phyloP scores from a whole-genome alignment of 2,113 vertebrate genomes.

The Oriolus oriolus region DNA sequence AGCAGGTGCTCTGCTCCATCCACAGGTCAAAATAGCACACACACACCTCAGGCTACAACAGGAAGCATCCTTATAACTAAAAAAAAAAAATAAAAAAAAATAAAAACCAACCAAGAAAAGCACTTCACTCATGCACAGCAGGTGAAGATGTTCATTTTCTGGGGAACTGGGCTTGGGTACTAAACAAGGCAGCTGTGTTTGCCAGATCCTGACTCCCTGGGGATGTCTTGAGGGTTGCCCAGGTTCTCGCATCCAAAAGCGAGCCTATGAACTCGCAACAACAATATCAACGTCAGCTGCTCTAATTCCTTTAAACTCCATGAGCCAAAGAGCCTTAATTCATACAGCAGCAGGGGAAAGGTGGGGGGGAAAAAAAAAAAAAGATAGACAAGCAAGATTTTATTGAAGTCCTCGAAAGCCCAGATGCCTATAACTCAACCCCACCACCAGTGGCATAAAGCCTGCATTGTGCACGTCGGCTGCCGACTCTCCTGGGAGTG shows the following conservation, averaged over 20 bases:
- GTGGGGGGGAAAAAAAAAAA: not conserved
- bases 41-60: not conserved
- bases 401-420: conserved; percentile 22
- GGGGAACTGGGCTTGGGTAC: not conserved
- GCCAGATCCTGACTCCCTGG: not conserved
- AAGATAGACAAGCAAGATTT: not conserved
- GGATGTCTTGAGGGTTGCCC: not conserved
- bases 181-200: not conserved
- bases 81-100: not conserved
- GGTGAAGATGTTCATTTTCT: not conserved
- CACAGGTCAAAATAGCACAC: not conserved
- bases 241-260: not conserved
- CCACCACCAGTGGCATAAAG: conserved; percentile 49
- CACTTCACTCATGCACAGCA: not conserved
- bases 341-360: conserved; percentile 21
- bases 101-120: not conserved
- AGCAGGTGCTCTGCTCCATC: not conserved
- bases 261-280: not conserved
- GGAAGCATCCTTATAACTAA: not conserved
- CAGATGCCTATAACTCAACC: conserved; percentile 45
- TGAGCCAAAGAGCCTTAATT: conserved; percentile 43
- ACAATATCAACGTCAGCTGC: not conserved
- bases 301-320: conserved; percentile 5
- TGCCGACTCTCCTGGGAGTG: conserved; percentile 53
- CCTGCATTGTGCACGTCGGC: conserved; percentile 59